Base-by-base conservation (phyloP, 1,140 invertebrate genomes). In the Olivierus martensii region DNA sequence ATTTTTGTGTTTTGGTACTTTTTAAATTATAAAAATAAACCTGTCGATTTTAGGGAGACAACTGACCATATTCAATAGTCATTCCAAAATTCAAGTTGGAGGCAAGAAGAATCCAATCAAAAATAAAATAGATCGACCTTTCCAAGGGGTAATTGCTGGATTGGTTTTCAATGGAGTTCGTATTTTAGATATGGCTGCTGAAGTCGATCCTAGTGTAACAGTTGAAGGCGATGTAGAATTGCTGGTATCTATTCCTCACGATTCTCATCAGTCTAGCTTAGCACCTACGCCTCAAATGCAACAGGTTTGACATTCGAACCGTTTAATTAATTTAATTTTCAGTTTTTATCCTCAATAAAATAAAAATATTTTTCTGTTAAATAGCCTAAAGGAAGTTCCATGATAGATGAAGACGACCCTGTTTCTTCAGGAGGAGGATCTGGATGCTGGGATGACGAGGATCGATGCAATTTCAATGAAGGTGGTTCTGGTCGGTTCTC, bases 391-490 rank as follows among this genome's bases (percentile, higher is more conserved):
- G 28, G 28, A 4, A 9, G 9, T 28, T 28, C 28, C 9, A 28
- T 28, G 28, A 6, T 28, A 28, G 28, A 28, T 6, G 28, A 28
- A 28, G 87, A 91, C 62, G 87, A 91, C 63, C 69, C 90, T 28
- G 84, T 91, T 52, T 90, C 85, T 67, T 89, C 85, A 5, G 87
- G 87, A 17, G 86, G 85, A 6, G 87, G 87, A 11, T 88, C 85
- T 14, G 86, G 86, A 0, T 91, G 87, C 66, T 54, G 49, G 9
- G 84, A 87, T 63, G 84, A 87, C 64, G 80, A 83, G 62, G 87
- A 92, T 65, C 83, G 87, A 65, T 89, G 86, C 61, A 84, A 52
- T 28, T 28, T 28, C 28, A 28, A 28, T 28, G 28, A 28, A 28
- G 28, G 28, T 28, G 17, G 39, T 41, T 18, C 17, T 41, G 39